Evolutionary conservation across 2,888 invertebrate species (phyloP).

Genomic region (Orthosia cruda): DNA sequence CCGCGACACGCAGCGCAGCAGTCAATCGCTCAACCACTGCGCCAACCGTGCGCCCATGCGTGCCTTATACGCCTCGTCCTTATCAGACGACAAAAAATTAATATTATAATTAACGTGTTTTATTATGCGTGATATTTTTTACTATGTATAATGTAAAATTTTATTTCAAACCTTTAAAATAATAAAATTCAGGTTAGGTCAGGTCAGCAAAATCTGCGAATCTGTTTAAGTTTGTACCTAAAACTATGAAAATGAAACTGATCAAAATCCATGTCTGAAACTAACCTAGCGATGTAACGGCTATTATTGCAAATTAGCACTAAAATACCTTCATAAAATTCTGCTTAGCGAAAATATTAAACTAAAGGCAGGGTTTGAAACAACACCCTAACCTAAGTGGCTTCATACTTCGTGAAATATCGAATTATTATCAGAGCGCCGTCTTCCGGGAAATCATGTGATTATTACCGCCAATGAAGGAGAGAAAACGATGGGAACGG

Average conservation of each 20-base stretch:
- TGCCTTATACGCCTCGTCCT: too few species aligned
- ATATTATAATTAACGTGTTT: too few species aligned
- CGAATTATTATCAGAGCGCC: not conserved
- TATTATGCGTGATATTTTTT: too few species aligned
- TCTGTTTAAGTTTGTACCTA: not conserved
- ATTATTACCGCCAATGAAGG: constrained; percentile 32
- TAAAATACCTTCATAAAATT: not conserved
- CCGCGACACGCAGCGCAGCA: too few species aligned
- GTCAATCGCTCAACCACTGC: too few species aligned
- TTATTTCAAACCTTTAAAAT: too few species aligned
- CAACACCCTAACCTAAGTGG: not conserved
- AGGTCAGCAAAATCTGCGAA: not conserved
- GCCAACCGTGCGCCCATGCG: too few species aligned
- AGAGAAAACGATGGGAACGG: constrained; percentile 11
- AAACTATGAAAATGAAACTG: not conserved
- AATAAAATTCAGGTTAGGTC: too few species aligned
- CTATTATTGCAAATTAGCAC: not conserved
- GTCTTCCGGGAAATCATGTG: constrained; percentile 11
- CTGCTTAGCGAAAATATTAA: not conserved
- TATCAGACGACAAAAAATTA: too few species aligned
- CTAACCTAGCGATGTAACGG: not conserved
- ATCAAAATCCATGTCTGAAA: not conserved
- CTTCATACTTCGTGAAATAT: constrained; percentile 7
- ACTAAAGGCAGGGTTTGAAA: not conserved
- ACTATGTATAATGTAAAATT: too few species aligned